These are phyloP conservation scores for Schizopygopsis pylzovi DNA, from an alignment of 2,797 vertebrate species.

Conservation along the genomic window DNA sequence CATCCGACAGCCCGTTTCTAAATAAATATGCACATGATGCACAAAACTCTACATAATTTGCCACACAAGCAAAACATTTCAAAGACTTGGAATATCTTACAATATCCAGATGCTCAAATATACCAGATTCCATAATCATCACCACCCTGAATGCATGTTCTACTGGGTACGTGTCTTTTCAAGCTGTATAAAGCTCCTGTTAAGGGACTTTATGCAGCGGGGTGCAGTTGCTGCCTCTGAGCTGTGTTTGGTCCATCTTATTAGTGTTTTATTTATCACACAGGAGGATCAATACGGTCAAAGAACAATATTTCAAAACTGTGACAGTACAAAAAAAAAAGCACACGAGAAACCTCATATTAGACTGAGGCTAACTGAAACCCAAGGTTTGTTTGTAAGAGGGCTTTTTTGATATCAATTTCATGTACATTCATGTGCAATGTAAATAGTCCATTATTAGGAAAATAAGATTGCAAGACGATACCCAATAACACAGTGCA, in stretches of 20 bases:
- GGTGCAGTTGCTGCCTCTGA: constrained; percentile 28
- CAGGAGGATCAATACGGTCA: constrained; percentile 43
- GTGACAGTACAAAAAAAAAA: background rate
- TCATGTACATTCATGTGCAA: background rate
- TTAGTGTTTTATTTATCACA: constrained; percentile 50
- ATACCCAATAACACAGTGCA: background rate
- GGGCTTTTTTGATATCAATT: background rate
- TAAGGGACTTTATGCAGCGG: constrained; percentile 30
- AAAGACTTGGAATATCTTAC: background rate
- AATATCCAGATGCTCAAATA: background rate
- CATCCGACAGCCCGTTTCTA: background rate
- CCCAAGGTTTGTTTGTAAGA: background rate
- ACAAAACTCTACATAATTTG: background rate
- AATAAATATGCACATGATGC: background rate
- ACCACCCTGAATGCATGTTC: background rate
- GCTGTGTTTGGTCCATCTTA: constrained; percentile 6
- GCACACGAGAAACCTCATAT: background rate
- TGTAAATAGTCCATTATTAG: background rate
- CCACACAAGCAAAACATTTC: background rate
- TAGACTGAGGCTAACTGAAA: constrained; percentile 34
- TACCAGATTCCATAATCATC: background rate
- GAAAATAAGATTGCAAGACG: background rate
- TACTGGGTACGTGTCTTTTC: background rate
- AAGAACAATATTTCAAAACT: constrained; percentile 7
- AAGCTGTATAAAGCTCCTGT: background rate